These are phyloP conservation scores for Drosophila mercatorum DNA, from an alignment of 2,888 invertebrate genomes.

Conservation along the genomic window DNA sequence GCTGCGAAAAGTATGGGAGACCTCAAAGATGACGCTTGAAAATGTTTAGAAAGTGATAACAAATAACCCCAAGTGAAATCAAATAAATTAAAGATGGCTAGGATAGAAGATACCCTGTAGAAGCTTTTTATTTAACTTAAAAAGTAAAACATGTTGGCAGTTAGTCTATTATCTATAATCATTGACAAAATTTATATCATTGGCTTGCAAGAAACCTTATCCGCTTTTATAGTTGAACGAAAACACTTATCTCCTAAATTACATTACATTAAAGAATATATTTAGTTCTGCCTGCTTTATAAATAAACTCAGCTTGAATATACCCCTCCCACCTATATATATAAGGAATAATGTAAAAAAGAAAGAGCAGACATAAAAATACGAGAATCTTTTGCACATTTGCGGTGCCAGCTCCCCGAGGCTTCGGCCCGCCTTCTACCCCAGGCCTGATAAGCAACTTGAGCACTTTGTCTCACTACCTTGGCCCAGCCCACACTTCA, in stretches of 20 bases:
- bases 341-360: not conserved
- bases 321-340: not conserved
- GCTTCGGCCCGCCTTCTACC: not conserved
- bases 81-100: too few species aligned
- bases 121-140: too few species aligned
- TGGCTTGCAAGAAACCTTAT: not conserved
- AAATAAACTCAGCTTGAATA: not conserved
- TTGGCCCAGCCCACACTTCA: slow-evolving; percentile 17
- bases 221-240: not conserved
- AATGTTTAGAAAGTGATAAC: slow-evolving; percentile 35
- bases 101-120: not conserved
- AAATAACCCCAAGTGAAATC: not conserved
- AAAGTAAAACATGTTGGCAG: too few species aligned
- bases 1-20: slow-evolving; percentile 8
- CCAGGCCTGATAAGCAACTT: slow-evolving; percentile 57
- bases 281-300: not conserved
- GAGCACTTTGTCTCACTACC: slow-evolving; percentile 35
- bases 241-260: not conserved
- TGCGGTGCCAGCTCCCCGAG: slow-evolving; percentile 19
- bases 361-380: slow-evolving; percentile 31
- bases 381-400: slow-evolving; percentile 51
- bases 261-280: not conserved
- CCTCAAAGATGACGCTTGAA: slow-evolving; percentile 29
- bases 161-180: too few species aligned
- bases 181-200: not conserved